A percentile compares a stretch with the other conserved stretches of the same genome.
Evolutionary conservation across 2,113 vertebrate species (phyloP).

Genomic region (Rissa tridactyla): DNA sequence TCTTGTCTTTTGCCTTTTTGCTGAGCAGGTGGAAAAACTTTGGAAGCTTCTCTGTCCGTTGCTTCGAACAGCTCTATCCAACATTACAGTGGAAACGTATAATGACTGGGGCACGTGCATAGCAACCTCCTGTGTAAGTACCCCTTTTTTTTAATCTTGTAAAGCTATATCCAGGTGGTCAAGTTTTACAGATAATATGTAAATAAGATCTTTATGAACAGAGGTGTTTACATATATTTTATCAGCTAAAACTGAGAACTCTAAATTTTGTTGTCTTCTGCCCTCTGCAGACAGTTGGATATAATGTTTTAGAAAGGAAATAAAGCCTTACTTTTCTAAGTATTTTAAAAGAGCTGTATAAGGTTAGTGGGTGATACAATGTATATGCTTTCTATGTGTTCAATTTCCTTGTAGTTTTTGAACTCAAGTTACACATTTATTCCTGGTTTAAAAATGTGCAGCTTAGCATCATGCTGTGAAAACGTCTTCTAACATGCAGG

Average conservation of each 20-base stretch:
- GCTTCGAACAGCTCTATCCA: slow-evolving; percentile 89
- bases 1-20: neutral
- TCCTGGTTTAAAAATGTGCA: neutral
- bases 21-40: slow-evolving; percentile 87
- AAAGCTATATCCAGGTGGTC: neutral
- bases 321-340: neutral
- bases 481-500: neutral
- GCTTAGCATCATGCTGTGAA: neutral
- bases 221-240: neutral
- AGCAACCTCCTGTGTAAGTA: slow-evolving; percentile 94
- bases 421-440: neutral
- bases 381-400: neutral
- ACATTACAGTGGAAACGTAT: slow-evolving; percentile 95
- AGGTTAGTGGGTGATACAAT: neutral
- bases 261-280: neutral
- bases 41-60: slow-evolving; percentile 90
- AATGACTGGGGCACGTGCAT: slow-evolving; percentile 97
- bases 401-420: neutral
- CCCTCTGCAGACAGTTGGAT: neutral
- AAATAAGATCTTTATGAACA: neutral
- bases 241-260: neutral
- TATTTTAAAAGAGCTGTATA: neutral
- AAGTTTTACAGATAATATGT: neutral
- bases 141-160: neutral
- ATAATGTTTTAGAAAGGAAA: neutral